Conservation (phyloP, 1,140 invertebrate species). For the Pseudomyrmex sp. region DNA sequence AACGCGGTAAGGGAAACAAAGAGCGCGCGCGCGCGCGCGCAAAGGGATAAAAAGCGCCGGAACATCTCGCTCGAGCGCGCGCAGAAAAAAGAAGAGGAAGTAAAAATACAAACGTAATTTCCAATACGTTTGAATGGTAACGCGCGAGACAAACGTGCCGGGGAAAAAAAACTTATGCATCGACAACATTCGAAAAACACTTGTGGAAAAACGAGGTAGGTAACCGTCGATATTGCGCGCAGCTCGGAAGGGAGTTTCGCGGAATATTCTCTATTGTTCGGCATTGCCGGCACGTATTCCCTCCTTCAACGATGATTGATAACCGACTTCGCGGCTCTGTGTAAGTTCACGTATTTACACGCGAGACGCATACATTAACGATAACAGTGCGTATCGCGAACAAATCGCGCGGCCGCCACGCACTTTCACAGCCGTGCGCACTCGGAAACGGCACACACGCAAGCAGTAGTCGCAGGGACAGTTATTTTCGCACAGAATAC, state of each 20-base stretch:
- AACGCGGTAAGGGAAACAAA: slow-evolving; percentile 23
- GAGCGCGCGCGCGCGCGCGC: background rate
- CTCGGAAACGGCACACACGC: slow-evolving; percentile 24
- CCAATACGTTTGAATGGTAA: slow-evolving; percentile 46
- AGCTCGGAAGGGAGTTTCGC: background rate
- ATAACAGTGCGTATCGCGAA: slow-evolving; percentile 57
- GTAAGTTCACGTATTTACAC: slow-evolving; percentile 46
- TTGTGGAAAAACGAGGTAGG: slow-evolving; percentile 24
- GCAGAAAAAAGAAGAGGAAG: background rate
- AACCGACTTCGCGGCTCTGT: slow-evolving; percentile 42
- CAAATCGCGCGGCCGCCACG: slow-evolving; percentile 27
- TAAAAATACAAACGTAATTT: slow-evolving; percentile 40
- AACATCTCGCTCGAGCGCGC: slow-evolving; percentile 1
- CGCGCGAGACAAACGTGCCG: background rate
- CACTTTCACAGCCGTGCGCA: slow-evolving; percentile 41
- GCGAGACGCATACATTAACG: slow-evolving; percentile 55
- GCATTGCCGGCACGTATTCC: slow-evolving; percentile 51
- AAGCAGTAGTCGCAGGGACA: slow-evolving; percentile 4
- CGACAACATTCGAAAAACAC: slow-evolving; percentile 49
- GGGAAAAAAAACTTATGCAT: slow-evolving; percentile 47
- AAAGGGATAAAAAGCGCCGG: slow-evolving; percentile 12
- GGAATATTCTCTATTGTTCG: slow-evolving; percentile 48
- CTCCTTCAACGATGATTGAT: slow-evolving; percentile 60
- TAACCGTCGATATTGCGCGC: slow-evolving; percentile 40
- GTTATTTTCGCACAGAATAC: slow-evolving; percentile 15